Conservation (phyloP, 1,140 invertebrate genomes). For the Scaptomyza montana region DNA sequence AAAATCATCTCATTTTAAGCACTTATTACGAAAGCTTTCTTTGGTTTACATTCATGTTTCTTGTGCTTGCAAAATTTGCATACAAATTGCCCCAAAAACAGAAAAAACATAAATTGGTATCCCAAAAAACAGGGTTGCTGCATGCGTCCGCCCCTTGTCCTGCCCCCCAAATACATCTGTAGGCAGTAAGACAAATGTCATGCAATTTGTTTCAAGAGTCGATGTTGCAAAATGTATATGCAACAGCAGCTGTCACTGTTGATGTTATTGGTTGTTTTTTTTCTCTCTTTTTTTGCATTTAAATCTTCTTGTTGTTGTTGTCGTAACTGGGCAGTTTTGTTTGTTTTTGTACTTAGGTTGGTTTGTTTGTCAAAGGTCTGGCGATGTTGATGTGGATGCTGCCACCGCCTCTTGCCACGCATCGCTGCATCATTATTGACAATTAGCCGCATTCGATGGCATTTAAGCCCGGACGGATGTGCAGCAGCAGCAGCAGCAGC, state of each 20-base stretch:
- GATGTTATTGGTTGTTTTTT: constrained; percentile 26
- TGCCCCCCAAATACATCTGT: background rate
- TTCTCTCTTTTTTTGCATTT: constrained; percentile 22
- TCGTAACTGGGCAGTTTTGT: constrained; percentile 67
- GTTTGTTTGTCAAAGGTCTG: constrained; percentile 78
- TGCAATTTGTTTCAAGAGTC: constrained; percentile 72
- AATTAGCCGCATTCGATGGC: constrained; percentile 78
- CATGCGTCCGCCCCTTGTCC: background rate
- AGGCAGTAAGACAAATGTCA: constrained; percentile 64
- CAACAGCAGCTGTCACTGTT: constrained; percentile 44
- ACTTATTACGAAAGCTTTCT: constrained; percentile 2
- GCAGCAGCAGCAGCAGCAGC: constrained; percentile 47
- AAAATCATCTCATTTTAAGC: background rate
- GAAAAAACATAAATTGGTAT: constrained; percentile 8
- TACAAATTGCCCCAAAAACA: constrained; percentile 30
- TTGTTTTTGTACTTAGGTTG: constrained; percentile 73
- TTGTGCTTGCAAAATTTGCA: constrained; percentile 30
- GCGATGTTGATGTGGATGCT: constrained; percentile 56
- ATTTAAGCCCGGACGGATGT: constrained; percentile 69
- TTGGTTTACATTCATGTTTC: constrained; percentile 1
- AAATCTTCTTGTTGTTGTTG: constrained; percentile 22
- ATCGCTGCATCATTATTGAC: constrained; percentile 80
- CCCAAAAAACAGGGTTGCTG: constrained; percentile 2
- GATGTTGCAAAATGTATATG: constrained; percentile 59
- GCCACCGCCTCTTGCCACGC: constrained; percentile 63